phyloP scores from a whole-genome alignment of 2,888 invertebrate species.

The Urechis unicinctus region DNA sequence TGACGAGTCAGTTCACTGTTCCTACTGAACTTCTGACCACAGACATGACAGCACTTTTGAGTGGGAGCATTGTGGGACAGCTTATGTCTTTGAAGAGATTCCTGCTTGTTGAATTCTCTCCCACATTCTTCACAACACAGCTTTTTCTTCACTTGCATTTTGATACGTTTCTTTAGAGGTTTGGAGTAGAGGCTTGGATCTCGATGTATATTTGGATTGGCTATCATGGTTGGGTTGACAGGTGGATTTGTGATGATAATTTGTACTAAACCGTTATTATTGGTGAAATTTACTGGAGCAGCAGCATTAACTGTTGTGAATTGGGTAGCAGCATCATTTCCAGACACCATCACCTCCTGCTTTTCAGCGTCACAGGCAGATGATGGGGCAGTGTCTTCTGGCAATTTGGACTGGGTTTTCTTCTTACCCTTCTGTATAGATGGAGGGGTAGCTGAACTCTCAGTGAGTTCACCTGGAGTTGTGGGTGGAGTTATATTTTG shows the following conservation, averaged over 20 bases:
- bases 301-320: too few species aligned
- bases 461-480: not conserved
- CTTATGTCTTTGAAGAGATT: conserved; percentile 9
- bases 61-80: conserved; percentile 2
- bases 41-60: conserved; percentile 22
- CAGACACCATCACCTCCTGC: not conserved
- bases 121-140: conserved; percentile 11
- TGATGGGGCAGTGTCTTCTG: not conserved
- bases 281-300: too few species aligned
- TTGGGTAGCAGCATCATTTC: not conserved
- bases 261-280: not conserved
- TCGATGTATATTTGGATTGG: not conserved
- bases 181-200: not conserved
- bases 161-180: conserved; percentile 6
- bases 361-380: not conserved
- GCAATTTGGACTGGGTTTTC: conserved; percentile 5
- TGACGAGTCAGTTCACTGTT: conserved; percentile 26
- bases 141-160: not conserved
- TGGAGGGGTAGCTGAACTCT: not conserved
- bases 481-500: too few species aligned
- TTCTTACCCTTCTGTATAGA: conserved; percentile 8
- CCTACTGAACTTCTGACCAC: conserved; percentile 22
- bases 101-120: conserved; percentile 8
- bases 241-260: not conserved
- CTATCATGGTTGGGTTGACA: not conserved